phyloP scores from a whole-genome alignment of 2,113 vertebrate species.

The Oncorhynchus clarkii region DNA sequence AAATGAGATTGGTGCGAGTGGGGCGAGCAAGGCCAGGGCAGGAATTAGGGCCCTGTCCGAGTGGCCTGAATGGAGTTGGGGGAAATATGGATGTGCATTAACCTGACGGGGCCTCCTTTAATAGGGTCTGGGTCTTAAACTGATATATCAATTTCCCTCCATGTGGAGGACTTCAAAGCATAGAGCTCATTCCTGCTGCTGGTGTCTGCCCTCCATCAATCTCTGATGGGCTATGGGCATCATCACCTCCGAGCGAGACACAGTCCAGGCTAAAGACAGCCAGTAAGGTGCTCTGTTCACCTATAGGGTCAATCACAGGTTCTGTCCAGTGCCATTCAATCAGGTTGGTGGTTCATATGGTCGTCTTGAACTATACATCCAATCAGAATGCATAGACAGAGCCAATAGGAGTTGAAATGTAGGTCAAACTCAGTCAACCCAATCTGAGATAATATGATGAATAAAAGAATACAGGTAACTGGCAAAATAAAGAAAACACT shows the following conservation, averaged over 20 bases:
- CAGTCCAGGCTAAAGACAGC: slow-evolving; percentile 60
- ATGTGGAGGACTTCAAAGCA: slow-evolving; percentile 94
- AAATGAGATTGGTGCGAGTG: slow-evolving; percentile 68
- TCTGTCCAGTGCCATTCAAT: background rate
- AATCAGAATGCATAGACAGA: background rate
- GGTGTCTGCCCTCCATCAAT: slow-evolving; percentile 90
- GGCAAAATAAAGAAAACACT: too few species aligned
- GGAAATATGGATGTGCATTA: slow-evolving; percentile 76
- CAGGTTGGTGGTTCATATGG: too few species aligned
- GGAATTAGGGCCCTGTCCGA: slow-evolving; percentile 55
- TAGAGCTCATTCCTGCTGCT: slow-evolving; percentile 78
- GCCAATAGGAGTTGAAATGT: too few species aligned
- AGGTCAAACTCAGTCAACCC: background rate
- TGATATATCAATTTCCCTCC: slow-evolving; percentile 95
- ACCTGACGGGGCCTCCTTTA: slow-evolving; percentile 82
- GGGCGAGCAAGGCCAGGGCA: slow-evolving; percentile 51
- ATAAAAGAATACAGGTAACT: background rate
- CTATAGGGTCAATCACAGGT: slow-evolving; percentile 9
- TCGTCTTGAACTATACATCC: background rate
- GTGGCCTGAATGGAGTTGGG: slow-evolving; percentile 66
- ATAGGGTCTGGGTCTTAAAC: slow-evolving; percentile 93
- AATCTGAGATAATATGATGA: background rate
- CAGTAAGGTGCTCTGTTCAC: slow-evolving; percentile 38
- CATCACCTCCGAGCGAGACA: slow-evolving; percentile 65
- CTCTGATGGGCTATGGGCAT: slow-evolving; percentile 71